These are phyloP conservation scores for Antigone vipio DNA, from an alignment of 2,113 vertebrate genomes.

Conservation along the genomic window DNA sequence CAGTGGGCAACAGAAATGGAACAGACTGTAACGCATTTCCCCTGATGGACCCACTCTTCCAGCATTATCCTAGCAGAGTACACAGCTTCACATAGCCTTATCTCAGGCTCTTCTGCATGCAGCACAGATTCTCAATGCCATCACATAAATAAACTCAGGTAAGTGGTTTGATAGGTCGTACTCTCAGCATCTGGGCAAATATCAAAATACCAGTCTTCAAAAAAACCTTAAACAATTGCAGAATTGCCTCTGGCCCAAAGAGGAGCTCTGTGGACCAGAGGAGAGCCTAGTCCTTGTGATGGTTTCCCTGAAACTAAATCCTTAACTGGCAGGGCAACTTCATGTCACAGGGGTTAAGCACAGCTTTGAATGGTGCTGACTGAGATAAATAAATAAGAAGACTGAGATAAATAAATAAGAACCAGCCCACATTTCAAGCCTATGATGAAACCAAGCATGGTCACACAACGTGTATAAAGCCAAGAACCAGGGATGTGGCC, in stretches of 20 bases:
- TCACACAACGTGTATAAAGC: not conserved
- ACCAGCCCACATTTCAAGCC: not conserved
- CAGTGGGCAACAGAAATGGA: not conserved
- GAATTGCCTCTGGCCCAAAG: not conserved
- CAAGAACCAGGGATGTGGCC: not conserved
- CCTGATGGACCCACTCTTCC: not conserved
- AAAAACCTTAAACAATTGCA: not conserved
- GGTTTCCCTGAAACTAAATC: not conserved
- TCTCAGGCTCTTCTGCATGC: not conserved
- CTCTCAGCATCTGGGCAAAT: not conserved
- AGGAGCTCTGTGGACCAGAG: not conserved
- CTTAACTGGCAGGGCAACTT: not conserved
- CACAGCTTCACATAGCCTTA: rapidly evolving
- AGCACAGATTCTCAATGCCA: not conserved
- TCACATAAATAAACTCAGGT: not conserved
- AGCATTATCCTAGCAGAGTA: not conserved
- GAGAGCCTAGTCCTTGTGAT: not conserved
- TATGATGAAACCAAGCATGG: not conserved
- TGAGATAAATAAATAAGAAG: not conserved
- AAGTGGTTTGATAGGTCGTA: not conserved
- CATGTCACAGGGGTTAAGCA: not conserved
- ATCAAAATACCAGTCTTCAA: not conserved
- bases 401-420: not conserved
- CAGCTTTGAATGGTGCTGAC: not conserved
- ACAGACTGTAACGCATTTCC: not conserved